Base-by-base conservation (phyloP, 1,140 invertebrate genomes). In the Drosophila sechellia region DNA sequence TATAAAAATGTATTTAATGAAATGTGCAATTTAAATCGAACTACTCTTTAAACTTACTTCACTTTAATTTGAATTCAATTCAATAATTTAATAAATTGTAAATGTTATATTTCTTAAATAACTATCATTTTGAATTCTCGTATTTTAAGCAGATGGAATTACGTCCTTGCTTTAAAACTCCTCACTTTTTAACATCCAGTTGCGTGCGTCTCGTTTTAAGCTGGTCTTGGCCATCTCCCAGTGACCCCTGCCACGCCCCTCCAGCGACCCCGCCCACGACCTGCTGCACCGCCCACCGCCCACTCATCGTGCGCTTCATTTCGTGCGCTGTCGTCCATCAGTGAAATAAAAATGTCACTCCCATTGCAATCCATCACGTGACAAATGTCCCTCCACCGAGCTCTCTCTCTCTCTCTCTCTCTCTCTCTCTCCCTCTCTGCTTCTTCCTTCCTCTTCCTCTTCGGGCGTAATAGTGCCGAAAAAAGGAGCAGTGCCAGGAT, bases 331-430 rank as follows among this genome's bases (percentile, higher is more conserved):
- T 86, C 90, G 84, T 91, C 81, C 89, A 91, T 91, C 89, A 90
- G 89, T 77, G 89, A 91, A 91, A 91, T 91, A 91, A 91, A 91
- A 91, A 91, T 91, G 90, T 91, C 89, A 91, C 90, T 91, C 81
- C 89, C 89, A 91, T 91, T 91, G 90, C 90, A 91, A 91, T 91
- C 85, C 89, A 91, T 91, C 89, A 91, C 89, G 90, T 90, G 90
- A 91, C 90, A 91, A 91, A 91, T 91, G 85, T 86, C 70, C 77
- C 73, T 57, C 42, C 34, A 40, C 39, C 34, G 20, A 22, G 50
- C 40, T 37, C 8, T 8, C 35, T 8, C 35, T 12, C 12, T 12
- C 12, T 37, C 4, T 13, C 13, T 45, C 27, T 12, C 5, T 15
- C 11, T 4, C 42, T 13, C 6, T 27, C 6, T 37, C 12, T 13